Evolutionary conservation across 64 coral and sea anemone species (phyloP), one percentile per base, ranked within the genome.

Genomic region (Dendronephthya gigantea): DNA sequence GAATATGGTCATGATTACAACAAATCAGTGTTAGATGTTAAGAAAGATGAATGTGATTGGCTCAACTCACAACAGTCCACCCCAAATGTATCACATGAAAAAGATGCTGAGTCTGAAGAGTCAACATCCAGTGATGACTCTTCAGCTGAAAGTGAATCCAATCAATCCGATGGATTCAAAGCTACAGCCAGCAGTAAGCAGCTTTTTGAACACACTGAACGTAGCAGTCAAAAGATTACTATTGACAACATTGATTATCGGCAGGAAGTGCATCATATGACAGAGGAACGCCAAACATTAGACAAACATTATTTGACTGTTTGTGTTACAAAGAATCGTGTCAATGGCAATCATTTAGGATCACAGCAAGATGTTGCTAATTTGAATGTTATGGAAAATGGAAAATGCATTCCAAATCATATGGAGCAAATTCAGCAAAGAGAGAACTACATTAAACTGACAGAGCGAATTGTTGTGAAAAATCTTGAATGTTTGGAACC

Each of bases 1-100:
- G 83, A 92, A 47, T 92, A 86, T 92, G 91, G 91, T 48, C 85
- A 89, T 65, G 74, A 58, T 58, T 58, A 58, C 51, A 58, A 58
- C 22, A n/a, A 4, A 58, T 58, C 3, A 58, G 51, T 58, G 6
- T 6, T 15, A 58, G 3, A 4, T 58, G 14, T 58, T 4, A 58
- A 11, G 51, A 6, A 58, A 15, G 4, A 58, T 6, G 51, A 58
- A 58, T 15, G 51, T 15, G 51, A 58, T 58, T 58, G 51, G 51
- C 3, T 58, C 4, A 2, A 19, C 2, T 58, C 51, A 16, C 51
- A 37, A 76, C n/a, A 76, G n/a, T 2, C 69, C 2, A 37, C 35
- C 1, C 25, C 69, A 34, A 28, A 3, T 58, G 14, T 58, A 5
- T 3, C 4, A 58, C 4, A 16, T 58, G 51, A 16, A 50, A 50